A percentile compares a stretch with the other conserved stretches of the same genome.
Conservation (phyloP, 2,113 vertebrate genomes). For the Spermophilus dauricus region DNA sequence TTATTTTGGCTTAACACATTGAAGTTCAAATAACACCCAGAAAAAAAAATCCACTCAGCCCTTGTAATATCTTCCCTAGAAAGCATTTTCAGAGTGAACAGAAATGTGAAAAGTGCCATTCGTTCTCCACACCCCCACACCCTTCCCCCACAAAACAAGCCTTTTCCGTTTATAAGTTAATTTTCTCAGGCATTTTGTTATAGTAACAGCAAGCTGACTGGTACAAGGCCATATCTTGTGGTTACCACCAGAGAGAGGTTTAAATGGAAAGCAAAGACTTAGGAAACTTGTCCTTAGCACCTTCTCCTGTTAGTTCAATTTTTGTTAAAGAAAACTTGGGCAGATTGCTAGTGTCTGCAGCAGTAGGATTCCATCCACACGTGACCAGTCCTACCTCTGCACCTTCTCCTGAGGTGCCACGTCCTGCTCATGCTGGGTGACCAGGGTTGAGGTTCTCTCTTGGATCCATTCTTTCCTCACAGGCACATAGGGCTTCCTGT, state of each 20-base stretch:
- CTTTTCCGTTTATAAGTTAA: no score
- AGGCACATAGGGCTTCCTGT: not conserved
- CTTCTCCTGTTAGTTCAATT: conserved; percentile 82
- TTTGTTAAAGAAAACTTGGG: not conserved
- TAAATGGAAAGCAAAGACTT: not conserved
- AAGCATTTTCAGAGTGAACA: not conserved
- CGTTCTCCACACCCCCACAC: no score
- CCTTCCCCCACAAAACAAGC: no score
- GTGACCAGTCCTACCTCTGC: accelerated
- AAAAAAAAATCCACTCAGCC: not conserved
- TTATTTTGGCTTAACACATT: not conserved
- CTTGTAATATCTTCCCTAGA: not conserved
- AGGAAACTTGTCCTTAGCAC: not conserved
- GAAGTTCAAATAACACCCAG: not conserved
- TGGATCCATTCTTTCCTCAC: not conserved
- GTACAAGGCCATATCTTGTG: not conserved
- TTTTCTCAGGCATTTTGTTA: no score
- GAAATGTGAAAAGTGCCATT: not conserved
- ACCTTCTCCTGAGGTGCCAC: not conserved
- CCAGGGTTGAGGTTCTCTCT: no score
- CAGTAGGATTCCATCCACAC: no score
- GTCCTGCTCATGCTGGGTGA: no score
- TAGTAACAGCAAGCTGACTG: not conserved
- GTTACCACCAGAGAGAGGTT: not conserved
- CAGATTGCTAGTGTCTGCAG: not conserved